These are phyloP conservation scores for Hozukius guyotensis DNA, from an alignment of 2,797 vertebrate genomes.

Conservation along the genomic window DNA sequence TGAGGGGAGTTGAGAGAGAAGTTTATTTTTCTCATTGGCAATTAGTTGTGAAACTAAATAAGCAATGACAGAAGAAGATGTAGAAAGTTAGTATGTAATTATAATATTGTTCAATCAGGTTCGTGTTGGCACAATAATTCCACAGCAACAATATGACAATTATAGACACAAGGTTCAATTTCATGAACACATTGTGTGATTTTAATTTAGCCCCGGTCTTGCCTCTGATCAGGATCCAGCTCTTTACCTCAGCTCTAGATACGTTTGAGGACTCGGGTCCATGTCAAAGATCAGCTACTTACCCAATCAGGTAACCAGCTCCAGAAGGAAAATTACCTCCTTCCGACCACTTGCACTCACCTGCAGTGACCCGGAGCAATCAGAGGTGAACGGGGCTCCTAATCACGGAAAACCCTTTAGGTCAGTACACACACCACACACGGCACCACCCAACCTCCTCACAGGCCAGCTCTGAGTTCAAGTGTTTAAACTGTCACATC, in stretches of 20 bases:
- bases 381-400: conserved; percentile 64
- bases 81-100: background rate
- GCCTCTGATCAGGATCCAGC: conserved; percentile 50
- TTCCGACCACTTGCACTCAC: conserved; percentile 76
- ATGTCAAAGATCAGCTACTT: conserved; percentile 71
- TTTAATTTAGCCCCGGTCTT: background rate
- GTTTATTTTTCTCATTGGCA: background rate
- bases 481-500: conserved; percentile 80
- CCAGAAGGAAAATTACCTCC: conserved; percentile 74
- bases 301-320: conserved; percentile 77
- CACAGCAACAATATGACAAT: conserved; percentile 10
- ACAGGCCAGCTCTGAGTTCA: conserved; percentile 56
- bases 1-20: background rate
- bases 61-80: background rate
- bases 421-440: conserved; percentile 39
- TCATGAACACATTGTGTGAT: conserved; percentile 15
- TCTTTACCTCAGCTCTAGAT: conserved; percentile 26
- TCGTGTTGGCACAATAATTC: background rate
- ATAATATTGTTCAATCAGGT: background rate
- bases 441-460: conserved; percentile 44
- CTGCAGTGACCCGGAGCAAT: conserved; percentile 79
- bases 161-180: conserved; percentile 15
- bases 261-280: conserved; percentile 45
- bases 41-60: background rate
- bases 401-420: conserved; percentile 64